Evolutionary conservation across 1,140 invertebrate species (phyloP), one percentile per base, ranked within the genome.

Genomic region (Euura saliciscinereae): DNA sequence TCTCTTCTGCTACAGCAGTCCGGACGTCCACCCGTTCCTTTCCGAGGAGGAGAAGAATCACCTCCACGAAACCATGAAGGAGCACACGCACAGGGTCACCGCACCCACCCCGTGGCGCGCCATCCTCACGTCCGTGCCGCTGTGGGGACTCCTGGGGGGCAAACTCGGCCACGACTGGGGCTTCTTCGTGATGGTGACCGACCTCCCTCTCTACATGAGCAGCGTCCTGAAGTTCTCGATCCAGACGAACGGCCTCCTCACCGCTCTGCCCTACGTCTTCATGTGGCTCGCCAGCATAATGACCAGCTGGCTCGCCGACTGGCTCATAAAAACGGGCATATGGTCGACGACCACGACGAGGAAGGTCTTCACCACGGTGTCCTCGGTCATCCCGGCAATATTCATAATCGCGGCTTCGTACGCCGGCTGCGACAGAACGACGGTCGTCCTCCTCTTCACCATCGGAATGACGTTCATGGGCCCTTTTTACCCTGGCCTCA

Each of bases 181-280:
- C 2, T 93, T 93, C 78, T 96, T 95, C 79, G 95, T 93, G 8
- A 91, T 96, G 85, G 90, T 96, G 13, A 94, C 93, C 8, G 93
- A 95, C 77, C 88, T 98, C 28, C 95, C 96, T 0, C 92, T 93
- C 75, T 95, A 96, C 85, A 92, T 97, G 90, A 92, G 91, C 45
- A 90, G 93, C 73, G 92, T 96, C 3, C 86, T 96, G n/a, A 90
- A 93, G 78, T 94, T 94, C 82, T 90, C 94, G 76, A 91, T 96
- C 45, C 85, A 92, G 78, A 83, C 91, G 79, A 91, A 90, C 44
- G 90, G 90, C 3, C 28, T 28, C 28, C 28, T 28, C 0, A 28
- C 28, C 28, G 28, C 28, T 28, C 28, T 28, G 28, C 28, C 86
- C 89, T 4, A 80, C 90, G 28, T 90, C 90, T 0, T 88, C 91